phyloP scores from a whole-genome alignment of 2,113 vertebrate genomes.

The Dipodomys stephensi region DNA sequence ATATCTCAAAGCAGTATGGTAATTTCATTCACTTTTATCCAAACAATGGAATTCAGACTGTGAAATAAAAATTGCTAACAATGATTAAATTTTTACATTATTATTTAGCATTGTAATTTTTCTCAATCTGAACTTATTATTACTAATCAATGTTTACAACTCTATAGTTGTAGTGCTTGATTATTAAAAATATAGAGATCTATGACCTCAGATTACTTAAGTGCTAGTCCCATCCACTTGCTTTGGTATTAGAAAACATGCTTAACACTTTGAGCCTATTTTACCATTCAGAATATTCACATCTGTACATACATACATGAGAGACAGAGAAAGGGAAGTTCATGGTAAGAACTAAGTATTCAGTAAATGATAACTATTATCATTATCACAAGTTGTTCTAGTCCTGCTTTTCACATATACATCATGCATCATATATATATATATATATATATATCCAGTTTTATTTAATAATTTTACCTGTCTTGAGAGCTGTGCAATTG shows the following conservation, averaged over 20 bases:
- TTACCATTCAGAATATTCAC: neutral
- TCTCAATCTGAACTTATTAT: neutral
- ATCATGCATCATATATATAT: neutral
- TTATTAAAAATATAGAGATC: neutral
- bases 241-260: neutral
- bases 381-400: neutral
- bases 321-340: no score
- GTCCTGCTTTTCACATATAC: neutral
- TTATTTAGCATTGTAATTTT: neutral
- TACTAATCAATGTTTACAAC: neutral
- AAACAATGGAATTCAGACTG: neutral
- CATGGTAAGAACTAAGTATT: neutral
- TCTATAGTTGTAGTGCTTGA: neutral
- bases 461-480: neutral
- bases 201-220: neutral
- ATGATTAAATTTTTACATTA: neutral
- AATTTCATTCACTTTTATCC: neutral
- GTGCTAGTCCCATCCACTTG: neutral
- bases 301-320: neutral
- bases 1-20: neutral
- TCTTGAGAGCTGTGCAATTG: neutral
- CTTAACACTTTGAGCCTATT: neutral
- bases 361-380: neutral
- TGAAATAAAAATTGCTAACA: neutral
- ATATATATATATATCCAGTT: neutral